These are phyloP conservation scores for Drosophila kuntzei DNA, from an alignment of 2,888 invertebrate species.

Conservation along the genomic window DNA sequence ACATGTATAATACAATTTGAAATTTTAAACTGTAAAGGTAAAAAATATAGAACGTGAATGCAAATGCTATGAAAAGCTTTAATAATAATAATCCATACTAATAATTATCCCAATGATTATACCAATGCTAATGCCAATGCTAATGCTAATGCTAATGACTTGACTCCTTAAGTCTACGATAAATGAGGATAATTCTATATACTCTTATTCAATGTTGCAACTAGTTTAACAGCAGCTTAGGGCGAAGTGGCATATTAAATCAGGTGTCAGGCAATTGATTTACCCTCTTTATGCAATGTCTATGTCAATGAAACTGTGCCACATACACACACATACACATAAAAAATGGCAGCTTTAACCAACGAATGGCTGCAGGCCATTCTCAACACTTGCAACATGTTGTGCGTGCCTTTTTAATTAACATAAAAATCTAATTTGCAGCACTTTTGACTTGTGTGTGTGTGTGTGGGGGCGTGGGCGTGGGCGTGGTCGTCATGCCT, in stretches of 20 bases:
- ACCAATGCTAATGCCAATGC: not conserved
- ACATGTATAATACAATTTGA: too few relatives aligned
- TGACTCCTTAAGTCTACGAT: not conserved
- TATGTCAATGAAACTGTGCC: constrained; percentile 49
- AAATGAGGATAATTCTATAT: not conserved
- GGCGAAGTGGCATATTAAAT: constrained; percentile 43
- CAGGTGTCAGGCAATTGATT: constrained; percentile 49
- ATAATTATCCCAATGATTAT: not conserved
- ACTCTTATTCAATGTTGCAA: not conserved
- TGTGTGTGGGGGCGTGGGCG: constrained; percentile 16
- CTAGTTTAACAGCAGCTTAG: constrained; percentile 8
- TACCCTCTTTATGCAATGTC: constrained; percentile 26
- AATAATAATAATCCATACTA: not conserved
- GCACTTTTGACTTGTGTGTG: constrained; percentile 61
- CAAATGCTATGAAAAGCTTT: too few relatives aligned
- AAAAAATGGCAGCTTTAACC: constrained; percentile 20
- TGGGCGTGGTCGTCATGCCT: constrained; percentile 21
- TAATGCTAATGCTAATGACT: not conserved
- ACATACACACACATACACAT: constrained; percentile 6
- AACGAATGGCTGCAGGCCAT: constrained; percentile 39
- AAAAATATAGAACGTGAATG: too few relatives aligned
- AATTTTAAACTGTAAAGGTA: too few relatives aligned
- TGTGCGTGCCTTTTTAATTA: constrained; percentile 79
- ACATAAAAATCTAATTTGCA: constrained; percentile 80
- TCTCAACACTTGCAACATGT: constrained; percentile 52